Conservation (phyloP, 2,113 vertebrate genomes). For the Rhinogobius similis region DNA sequence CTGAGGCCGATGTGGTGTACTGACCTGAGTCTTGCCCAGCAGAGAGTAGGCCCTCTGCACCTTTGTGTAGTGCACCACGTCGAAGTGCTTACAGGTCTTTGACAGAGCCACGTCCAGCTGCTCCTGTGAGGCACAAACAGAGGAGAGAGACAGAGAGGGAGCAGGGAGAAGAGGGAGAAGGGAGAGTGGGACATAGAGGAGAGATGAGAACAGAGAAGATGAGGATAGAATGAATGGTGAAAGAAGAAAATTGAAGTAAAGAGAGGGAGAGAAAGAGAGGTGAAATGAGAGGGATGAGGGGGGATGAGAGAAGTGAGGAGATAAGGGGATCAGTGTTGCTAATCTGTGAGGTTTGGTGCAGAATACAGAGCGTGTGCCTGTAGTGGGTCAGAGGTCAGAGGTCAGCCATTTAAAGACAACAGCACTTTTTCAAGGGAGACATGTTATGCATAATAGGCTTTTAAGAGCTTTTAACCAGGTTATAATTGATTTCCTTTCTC, state of each 20-base stretch:
- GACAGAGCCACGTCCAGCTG: conserved; percentile 95
- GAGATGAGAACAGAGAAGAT: not conserved
- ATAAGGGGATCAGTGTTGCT: not conserved
- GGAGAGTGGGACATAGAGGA: not conserved
- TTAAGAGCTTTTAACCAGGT: no score
- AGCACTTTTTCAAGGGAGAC: no score
- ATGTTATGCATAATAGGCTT: no score
- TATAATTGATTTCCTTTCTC: no score
- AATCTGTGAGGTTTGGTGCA: no score
- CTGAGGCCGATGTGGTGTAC: conserved; percentile 18
- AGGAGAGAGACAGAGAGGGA: conserved; percentile 15
- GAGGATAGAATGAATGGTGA: not conserved
- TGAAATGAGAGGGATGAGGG: not conserved
- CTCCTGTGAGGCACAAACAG: conserved; percentile 79
- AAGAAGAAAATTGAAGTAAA: no score
- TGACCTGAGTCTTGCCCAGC: conserved; percentile 97
- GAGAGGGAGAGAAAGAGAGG: not conserved
- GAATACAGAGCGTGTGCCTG: no score
- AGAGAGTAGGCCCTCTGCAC: conserved; percentile 95
- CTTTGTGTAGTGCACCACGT: conserved; percentile 93
- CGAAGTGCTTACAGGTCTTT: conserved; percentile 99
- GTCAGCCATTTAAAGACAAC: no score
- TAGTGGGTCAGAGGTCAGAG: no score
- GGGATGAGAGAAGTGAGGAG: not conserved
- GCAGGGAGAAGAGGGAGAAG: conserved; percentile 16